Evolutionary conservation across 2,797 vertebrate genomes (phyloP).

Genomic region (Vireo griseus): DNA sequence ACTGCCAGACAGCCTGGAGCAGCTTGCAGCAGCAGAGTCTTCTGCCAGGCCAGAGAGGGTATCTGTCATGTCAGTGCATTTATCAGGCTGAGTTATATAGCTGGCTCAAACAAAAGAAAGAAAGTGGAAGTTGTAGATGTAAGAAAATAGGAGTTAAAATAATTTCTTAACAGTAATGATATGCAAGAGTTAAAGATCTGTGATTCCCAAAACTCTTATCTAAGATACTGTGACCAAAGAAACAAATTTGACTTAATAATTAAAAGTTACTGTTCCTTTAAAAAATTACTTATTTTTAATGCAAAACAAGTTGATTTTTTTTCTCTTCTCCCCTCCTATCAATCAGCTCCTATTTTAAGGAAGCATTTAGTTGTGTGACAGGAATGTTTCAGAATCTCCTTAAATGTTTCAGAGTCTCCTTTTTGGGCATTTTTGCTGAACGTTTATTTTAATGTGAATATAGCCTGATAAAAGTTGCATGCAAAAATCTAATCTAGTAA

Average conservation of each 20-base stretch:
- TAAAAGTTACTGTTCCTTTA: background rate
- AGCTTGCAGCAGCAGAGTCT: background rate
- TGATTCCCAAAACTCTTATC: background rate
- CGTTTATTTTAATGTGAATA: background rate
- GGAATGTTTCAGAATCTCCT: constrained; percentile 3
- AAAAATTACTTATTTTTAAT: background rate
- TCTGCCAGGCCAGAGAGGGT: background rate
- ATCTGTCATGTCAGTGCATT: background rate
- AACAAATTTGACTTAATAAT: background rate
- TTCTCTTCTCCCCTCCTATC: background rate
- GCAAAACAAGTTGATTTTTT: background rate
- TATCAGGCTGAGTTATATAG: background rate
- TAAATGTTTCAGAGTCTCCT: constrained; percentile 9
- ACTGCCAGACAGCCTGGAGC: background rate
- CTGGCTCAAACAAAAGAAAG: background rate
- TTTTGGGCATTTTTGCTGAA: background rate
- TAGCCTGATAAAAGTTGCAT: background rate
- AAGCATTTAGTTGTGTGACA: background rate
- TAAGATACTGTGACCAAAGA: background rate
- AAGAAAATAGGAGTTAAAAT: background rate
- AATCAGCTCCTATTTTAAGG: background rate
- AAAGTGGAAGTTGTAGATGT: background rate
- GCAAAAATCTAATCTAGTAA: background rate
- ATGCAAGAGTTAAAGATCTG: background rate
- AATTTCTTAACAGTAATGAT: background rate